phyloP scores from a whole-genome alignment of 2,797 vertebrate genomes.

The Muscicapa striata region DNA sequence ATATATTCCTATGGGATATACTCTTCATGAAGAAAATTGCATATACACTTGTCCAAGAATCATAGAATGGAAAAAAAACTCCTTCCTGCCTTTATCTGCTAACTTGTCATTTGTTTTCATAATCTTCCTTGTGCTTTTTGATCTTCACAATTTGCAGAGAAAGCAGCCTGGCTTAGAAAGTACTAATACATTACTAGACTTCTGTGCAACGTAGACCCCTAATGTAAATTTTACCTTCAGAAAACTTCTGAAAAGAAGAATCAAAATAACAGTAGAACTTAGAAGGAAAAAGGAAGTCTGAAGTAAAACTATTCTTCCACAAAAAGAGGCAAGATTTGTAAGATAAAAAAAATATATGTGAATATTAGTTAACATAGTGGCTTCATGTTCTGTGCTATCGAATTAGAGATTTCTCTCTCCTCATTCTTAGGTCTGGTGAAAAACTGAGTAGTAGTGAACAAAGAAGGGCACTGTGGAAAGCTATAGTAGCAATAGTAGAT shows the following conservation, averaged over 20 bases:
- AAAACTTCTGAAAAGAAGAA: background rate
- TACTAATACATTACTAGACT: background rate
- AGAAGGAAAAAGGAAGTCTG: background rate
- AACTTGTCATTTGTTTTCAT: background rate
- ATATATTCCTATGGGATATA: background rate
- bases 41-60: background rate
- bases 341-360: background rate
- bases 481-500: background rate
- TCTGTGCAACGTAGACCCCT: background rate
- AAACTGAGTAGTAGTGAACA: background rate
- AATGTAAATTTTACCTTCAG: background rate
- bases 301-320: background rate
- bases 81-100: background rate
- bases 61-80: background rate
- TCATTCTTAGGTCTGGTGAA: background rate
- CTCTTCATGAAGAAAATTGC: background rate
- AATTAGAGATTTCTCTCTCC: background rate
- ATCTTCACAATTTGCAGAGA: background rate
- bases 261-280: background rate
- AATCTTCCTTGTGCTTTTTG: background rate
- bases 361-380: background rate
- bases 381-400: background rate
- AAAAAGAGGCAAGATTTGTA: background rate
- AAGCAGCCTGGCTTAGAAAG: background rate
- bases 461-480: background rate